Base-by-base conservation (phyloP, 92 coral and sea anemone genomes). In the Phenganax subtilis region DNA sequence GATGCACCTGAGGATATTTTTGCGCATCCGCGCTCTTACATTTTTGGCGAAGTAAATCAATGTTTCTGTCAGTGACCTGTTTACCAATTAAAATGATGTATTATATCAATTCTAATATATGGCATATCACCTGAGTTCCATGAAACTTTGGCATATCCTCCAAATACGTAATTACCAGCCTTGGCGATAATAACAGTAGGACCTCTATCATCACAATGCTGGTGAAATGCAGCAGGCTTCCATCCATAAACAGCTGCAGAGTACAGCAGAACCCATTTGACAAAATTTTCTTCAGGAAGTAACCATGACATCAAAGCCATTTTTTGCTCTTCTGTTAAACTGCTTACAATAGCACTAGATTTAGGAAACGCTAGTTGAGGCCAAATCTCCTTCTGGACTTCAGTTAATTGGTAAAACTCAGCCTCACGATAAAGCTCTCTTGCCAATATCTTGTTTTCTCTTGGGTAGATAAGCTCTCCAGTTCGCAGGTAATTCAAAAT, bases 401-500 rank as follows among this genome's bases (percentile, higher is more conserved):
- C 96, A 56, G 80, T 84, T 8, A 91, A 74, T 58, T 91, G 96
- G 75, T 91, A 91, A 74, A 87, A 91, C 70, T 83, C 81, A 9
- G 96, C 92, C 58, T 91, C 96, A 8, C 80, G 76, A 0, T 87
- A 84, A 16, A 89, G 74, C 54, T 89, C 92, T 9, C 78, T 83
- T 30, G 73, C 60, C 29, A 71, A 30, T 16, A 74, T 15, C 31
- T 66, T 84, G 73, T 89, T 87, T 0, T 89, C 89, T 70, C 44
- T 70, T 0, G 91, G 91, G 12, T 77, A 54, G 14, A 86, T 79
- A 57, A 88, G 91, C 20, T 73, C 53, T 12, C 89, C 91, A 10
- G 91, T 88, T 54, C 91, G 84, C 25, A 88, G 80, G 75, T 87
- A 89, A 66, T 89, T 89, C 85, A 89, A 80, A 37, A 89, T 87